Percentiles rank a stretch among this genome's conserved stretches.
Conservation (phyloP, 2,888 invertebrate genomes). For the Hyposoter dolosus region DNA sequence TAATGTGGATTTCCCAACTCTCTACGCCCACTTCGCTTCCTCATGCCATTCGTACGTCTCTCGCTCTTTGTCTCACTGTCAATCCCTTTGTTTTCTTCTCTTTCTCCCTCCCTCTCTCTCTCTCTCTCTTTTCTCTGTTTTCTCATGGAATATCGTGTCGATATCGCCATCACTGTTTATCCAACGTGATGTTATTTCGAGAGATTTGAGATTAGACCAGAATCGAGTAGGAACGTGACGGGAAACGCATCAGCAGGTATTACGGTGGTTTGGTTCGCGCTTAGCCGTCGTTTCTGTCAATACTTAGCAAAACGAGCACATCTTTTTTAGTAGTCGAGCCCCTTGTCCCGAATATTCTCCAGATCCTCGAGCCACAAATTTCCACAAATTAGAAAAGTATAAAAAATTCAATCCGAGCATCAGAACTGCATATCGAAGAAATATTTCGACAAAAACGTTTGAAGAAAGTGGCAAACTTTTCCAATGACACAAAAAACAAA, state of each 20-base stretch:
- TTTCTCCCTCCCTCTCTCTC: background rate
- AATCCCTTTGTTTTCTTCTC: background rate
- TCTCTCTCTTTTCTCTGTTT: conserved; percentile 7
- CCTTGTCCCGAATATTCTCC: background rate
- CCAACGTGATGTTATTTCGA: conserved; percentile 18
- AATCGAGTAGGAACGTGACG: conserved; percentile 7
- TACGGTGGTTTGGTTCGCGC: background rate
- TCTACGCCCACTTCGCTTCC: background rate
- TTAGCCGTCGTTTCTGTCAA: background rate
- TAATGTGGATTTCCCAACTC: conserved; percentile 12
- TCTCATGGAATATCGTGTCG: conserved; percentile 14
- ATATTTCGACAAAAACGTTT: background rate
- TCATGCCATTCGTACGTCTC: conserved; percentile 6
- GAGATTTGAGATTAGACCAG: conserved; percentile 5
- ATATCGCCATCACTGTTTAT: conserved; percentile 14
- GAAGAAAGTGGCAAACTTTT: background rate
- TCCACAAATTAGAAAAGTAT: background rate
- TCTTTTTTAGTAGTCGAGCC: background rate
- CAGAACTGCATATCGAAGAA: background rate
- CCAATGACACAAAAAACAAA: background rate
- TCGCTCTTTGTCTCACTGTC: background rate
- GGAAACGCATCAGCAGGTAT: background rate
- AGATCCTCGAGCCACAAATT: background rate
- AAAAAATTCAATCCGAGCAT: background rate
- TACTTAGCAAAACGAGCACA: background rate